phyloP scores from a whole-genome alignment of 2,888 invertebrate species.

The Charanyca ferruginea region DNA sequence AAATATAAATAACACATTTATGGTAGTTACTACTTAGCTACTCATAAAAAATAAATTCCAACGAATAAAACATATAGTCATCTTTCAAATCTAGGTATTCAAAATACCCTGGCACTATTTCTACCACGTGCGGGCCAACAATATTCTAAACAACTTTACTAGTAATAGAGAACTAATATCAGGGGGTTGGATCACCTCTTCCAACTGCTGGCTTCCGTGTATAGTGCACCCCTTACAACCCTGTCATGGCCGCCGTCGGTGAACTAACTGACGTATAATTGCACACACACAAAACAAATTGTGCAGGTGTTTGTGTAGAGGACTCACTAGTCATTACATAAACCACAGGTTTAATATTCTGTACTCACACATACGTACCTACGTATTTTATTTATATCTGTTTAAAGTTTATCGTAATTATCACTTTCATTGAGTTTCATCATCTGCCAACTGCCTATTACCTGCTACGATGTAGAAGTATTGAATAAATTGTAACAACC shows the following conservation, averaged over 20 bases:
- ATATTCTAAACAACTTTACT: slow-evolving; percentile 19
- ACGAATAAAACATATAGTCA: neutral
- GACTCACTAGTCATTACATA: neutral
- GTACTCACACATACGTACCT: slow-evolving; percentile 13
- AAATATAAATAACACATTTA: no score
- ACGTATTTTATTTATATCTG: neutral
- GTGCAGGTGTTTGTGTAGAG: slow-evolving; percentile 3
- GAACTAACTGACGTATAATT: slow-evolving; percentile 9
- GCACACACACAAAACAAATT: slow-evolving; percentile 17
- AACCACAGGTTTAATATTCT: slow-evolving; percentile 12
- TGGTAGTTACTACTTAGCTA: no score
- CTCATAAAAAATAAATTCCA: no score
- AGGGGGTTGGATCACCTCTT: slow-evolving; percentile 56
- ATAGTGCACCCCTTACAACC: slow-evolving; percentile 54
- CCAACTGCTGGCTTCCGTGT: slow-evolving; percentile 44
- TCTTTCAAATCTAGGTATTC: neutral
- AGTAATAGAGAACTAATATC: slow-evolving; percentile 32
- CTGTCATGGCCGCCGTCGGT: slow-evolving; percentile 55
- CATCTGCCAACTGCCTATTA: neutral
- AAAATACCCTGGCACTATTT: neutral
- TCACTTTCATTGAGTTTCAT: no score
- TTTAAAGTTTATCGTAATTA: slow-evolving; percentile 19
- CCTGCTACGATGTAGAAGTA: no score
- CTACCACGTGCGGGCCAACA: neutral
- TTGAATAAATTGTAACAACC: no score